phyloP scores from a whole-genome alignment of 2,113 vertebrate species.

The Panthera tigris region DNA sequence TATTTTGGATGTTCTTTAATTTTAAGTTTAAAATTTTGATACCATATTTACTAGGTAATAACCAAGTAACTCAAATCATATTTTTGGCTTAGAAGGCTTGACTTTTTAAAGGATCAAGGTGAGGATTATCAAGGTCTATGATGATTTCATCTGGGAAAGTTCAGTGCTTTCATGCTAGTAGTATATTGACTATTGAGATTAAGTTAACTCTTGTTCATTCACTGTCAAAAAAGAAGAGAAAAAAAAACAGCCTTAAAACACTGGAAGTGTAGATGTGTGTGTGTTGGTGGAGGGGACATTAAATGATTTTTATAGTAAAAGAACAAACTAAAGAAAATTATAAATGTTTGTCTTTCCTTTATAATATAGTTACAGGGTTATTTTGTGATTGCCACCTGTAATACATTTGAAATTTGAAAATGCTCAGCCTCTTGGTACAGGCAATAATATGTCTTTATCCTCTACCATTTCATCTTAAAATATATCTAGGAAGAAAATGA shows the following conservation, averaged over 20 bases:
- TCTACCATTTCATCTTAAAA: not conserved
- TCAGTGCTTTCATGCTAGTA: not conserved
- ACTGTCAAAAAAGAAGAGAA: not conserved
- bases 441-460: not conserved
- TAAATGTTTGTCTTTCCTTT: not conserved
- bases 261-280: not conserved
- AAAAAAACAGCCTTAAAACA: not conserved
- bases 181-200: not conserved
- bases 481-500: not conserved
- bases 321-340: not conserved
- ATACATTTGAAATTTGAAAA: not conserved
- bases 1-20: not conserved
- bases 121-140: not conserved
- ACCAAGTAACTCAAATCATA: not conserved
- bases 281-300: not conserved
- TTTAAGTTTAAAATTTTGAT: not conserved
- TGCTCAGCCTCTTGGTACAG: not conserved
- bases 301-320: not conserved
- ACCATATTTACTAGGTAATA: not conserved
- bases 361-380: not conserved
- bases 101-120: not conserved
- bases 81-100: not conserved
- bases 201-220: not conserved
- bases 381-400: not conserved
- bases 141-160: not conserved